Conservation (phyloP, 2,888 invertebrate species). For the Oxyteleia sp. region DNA sequence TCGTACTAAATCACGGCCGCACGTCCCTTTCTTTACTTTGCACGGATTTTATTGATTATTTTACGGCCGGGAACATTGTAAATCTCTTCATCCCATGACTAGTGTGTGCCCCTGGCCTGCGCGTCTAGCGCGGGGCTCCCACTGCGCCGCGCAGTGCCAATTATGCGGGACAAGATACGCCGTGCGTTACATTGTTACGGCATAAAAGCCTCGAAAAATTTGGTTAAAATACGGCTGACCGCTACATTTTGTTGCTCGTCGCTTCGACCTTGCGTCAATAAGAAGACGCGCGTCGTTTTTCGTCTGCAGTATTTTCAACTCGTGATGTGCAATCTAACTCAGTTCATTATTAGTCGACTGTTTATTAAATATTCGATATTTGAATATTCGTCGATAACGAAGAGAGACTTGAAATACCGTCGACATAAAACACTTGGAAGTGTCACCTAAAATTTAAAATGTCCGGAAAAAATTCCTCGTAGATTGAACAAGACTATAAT, state of each 20-base stretch:
- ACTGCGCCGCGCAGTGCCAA: slow-evolving; percentile 80
- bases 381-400: slow-evolving; percentile 28
- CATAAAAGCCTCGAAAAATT: slow-evolving; percentile 70
- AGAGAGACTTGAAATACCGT: slow-evolving; percentile 18
- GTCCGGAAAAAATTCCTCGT: no score
- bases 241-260: slow-evolving; percentile 57
- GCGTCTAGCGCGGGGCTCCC: slow-evolving; percentile 72
- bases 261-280: slow-evolving; percentile 62
- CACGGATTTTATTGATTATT: slow-evolving; percentile 87
- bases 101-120: slow-evolving; percentile 78
- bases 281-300: slow-evolving; percentile 41
- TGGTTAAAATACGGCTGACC: slow-evolving; percentile 69
- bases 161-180: slow-evolving; percentile 79
- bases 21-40: slow-evolving; percentile 87
- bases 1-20: slow-evolving; percentile 86
- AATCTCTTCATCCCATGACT: slow-evolving; percentile 86
- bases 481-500: no score
- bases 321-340: slow-evolving; percentile 34
- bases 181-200: slow-evolving; percentile 68
- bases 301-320: slow-evolving; percentile 42
- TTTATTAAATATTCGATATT: slow-evolving; percentile 56
- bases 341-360: slow-evolving; percentile 52
- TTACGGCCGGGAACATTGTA: slow-evolving; percentile 87
- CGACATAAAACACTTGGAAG: slow-evolving; percentile 8
- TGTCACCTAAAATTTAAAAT: slow-evolving; percentile 32